Evolutionary conservation across 2,113 vertebrate species (phyloP).

Genomic region (Etheostoma spectabile): DNA sequence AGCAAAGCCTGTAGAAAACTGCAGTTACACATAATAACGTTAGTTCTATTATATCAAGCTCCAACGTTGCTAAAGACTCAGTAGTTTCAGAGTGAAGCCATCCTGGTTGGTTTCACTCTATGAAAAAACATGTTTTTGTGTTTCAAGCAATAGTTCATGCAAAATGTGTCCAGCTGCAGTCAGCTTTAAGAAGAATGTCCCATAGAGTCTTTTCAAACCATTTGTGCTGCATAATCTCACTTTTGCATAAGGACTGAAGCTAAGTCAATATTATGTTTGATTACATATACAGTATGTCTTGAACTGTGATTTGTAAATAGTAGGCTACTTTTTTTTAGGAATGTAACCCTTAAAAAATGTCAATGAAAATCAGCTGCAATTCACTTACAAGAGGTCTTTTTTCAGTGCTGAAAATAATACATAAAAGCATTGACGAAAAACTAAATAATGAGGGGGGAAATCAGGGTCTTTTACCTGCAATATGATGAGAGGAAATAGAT

Average conservation of each 20-base stretch:
- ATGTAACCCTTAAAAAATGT: constrained; percentile 16
- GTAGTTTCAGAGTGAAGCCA: not conserved
- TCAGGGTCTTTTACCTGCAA: not conserved
- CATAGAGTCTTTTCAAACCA: not conserved
- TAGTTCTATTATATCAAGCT: constrained; percentile 4
- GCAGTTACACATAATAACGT: constrained; percentile 32
- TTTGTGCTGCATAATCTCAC: not conserved
- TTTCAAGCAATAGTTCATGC: constrained; percentile 10
- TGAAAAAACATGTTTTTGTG: not conserved
- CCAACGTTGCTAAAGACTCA: constrained; percentile 8
- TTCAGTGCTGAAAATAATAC: constrained; percentile 15
- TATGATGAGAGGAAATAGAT: constrained; percentile 30
- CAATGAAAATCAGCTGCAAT: constrained; percentile 26
- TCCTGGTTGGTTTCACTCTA: constrained; percentile 1
- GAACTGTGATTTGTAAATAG: constrained; percentile 22
- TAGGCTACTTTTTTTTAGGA: constrained; percentile 16
- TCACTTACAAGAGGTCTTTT: not conserved
- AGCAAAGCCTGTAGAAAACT: not conserved
- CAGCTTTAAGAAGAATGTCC: not conserved
- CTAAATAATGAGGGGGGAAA: constrained; percentile 28
- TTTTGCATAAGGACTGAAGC: not conserved
- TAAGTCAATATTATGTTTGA: constrained; percentile 19
- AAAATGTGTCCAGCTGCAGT: constrained; percentile 8
- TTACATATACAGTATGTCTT: constrained; percentile 15
- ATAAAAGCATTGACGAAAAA: constrained; percentile 19